Conservation (phyloP, 2,797 vertebrate genomes). For the Phoeniculus purpureus region DNA sequence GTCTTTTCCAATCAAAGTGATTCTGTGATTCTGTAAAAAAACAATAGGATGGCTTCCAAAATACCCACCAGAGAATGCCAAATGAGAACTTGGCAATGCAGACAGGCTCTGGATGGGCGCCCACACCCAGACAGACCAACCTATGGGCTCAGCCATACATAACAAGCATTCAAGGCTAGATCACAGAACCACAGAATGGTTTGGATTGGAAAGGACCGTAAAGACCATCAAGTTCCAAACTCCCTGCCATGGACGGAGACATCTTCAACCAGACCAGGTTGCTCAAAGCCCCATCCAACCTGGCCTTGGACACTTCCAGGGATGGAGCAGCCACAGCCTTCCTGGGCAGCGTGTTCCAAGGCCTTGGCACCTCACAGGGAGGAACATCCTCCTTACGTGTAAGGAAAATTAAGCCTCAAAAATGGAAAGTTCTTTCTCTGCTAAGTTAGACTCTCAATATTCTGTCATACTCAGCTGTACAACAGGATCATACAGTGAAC, state of each 20-base stretch:
- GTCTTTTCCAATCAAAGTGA: no score
- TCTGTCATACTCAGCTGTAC: neutral
- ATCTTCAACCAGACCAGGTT: no score
- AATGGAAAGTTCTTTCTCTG: neutral
- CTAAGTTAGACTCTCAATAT: neutral
- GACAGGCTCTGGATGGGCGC: neutral
- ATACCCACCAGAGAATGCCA: neutral
- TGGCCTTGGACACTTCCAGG: no score
- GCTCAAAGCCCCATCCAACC: no score
- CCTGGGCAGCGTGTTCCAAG: no score
- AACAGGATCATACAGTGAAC: neutral
- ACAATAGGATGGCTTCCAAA: neutral
- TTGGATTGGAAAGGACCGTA: no score
- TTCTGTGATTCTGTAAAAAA: neutral
- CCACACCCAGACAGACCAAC: neutral
- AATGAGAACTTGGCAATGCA: neutral
- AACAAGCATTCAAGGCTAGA: neutral
- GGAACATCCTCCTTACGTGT: no score
- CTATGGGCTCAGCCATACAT: neutral
- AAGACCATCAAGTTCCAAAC: no score
- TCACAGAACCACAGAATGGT: no score
- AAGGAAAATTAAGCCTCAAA: neutral
- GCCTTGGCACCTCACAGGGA: no score
- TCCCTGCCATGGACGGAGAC: no score
- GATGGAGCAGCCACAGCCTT: no score